Conservation (phyloP, 1,140 invertebrate genomes). For the Globodera rostochiensis region DNA sequence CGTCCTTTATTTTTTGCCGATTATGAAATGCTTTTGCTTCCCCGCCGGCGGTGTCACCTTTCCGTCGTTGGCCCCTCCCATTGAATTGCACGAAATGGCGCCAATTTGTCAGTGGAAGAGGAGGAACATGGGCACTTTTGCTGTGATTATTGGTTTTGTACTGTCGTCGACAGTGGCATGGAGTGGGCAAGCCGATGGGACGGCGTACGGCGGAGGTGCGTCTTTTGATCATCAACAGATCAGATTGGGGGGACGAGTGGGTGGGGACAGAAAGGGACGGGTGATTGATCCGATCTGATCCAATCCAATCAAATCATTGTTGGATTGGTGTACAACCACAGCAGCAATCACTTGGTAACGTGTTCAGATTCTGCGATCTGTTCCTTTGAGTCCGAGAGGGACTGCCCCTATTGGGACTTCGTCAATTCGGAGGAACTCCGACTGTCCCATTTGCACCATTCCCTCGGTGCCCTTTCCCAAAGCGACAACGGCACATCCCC, state of each 20-base stretch:
- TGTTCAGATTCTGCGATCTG: slow-evolving; percentile 12
- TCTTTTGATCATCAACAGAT: too few species aligned
- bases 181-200: neutral
- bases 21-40: neutral
- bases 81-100: too few species aligned
- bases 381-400: neutral
- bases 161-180: neutral
- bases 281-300: neutral
- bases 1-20: neutral
- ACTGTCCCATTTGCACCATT: neutral
- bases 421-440: slow-evolving; percentile 37
- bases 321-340: too few species aligned
- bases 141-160: neutral
- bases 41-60: neutral
- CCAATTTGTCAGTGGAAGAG: neutral
- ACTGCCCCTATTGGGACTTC: slow-evolving; percentile 35
- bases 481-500: neutral
- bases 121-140: neutral
- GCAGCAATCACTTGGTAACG: too few species aligned
- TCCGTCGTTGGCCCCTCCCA: neutral
- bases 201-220: neutral
- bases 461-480: slow-evolving; percentile 20
- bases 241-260: too few species aligned
- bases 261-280: neutral
- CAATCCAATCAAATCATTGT: too few species aligned